These are phyloP conservation scores for Lasioglossum pauxillum DNA, from an alignment of 2,888 invertebrate species.

Conservation along the genomic window DNA sequence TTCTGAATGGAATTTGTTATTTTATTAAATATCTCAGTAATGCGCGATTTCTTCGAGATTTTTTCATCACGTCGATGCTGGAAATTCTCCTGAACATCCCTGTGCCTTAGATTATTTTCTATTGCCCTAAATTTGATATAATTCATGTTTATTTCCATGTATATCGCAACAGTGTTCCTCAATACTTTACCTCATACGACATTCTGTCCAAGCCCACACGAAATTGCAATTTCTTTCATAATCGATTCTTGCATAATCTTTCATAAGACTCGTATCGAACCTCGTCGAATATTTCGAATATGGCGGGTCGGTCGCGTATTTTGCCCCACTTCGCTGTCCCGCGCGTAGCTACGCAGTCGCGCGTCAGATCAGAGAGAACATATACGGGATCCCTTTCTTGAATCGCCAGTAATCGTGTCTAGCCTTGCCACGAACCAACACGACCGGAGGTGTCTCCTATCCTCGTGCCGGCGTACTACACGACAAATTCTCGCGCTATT, in stretches of 20 bases:
- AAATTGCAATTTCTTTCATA: background rate
- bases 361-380: conserved; percentile 10
- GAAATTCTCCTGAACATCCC: background rate
- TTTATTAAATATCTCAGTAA: background rate
- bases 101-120: too few species aligned
- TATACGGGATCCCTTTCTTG: conserved; percentile 51
- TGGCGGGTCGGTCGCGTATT: conserved; percentile 18
- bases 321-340: background rate
- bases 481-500: conserved; percentile 46
- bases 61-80: background rate
- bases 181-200: too few species aligned
- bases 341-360: conserved; percentile 37
- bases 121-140: too few species aligned
- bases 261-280: background rate
- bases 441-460: conserved; percentile 66
- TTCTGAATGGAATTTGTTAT: background rate
- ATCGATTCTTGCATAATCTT: too few species aligned
- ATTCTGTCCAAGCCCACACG: too few species aligned
- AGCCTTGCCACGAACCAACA: conserved; percentile 62
- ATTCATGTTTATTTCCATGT: too few species aligned
- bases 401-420: conserved; percentile 58
- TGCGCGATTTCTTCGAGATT: background rate
- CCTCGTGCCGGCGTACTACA: conserved; percentile 55
- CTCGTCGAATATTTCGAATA: conserved; percentile 7
- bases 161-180: too few species aligned